A percentile compares a stretch with the other conserved stretches of the same genome.
Conservation (phyloP, 30 jellyfish, hydroid and myxozoan species). For the Cassiopea andromeda region DNA sequence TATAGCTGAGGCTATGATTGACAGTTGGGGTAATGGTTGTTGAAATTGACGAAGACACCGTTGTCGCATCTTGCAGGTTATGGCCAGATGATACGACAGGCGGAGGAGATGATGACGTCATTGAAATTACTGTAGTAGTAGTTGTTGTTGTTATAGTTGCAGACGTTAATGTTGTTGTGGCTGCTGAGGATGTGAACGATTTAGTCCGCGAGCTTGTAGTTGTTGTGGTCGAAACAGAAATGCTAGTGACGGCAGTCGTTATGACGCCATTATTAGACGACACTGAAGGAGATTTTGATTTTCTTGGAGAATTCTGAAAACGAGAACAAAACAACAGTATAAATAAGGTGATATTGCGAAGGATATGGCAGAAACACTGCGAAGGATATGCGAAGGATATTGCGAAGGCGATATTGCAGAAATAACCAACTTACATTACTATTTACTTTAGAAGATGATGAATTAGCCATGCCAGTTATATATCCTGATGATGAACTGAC, state of each 20-base stretch:
- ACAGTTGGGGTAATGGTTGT: background rate
- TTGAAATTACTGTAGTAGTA: constrained; percentile 17
- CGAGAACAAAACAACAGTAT: no score
- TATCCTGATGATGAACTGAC: constrained; percentile 80
- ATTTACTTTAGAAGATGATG: constrained; percentile 83
- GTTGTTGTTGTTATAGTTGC: constrained; percentile 6
- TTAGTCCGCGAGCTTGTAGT: constrained; percentile 51
- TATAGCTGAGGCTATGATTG: background rate
- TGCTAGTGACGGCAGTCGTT: constrained; percentile 19
- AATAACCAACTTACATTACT: constrained; percentile 3
- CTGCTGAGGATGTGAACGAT: constrained; percentile 52
- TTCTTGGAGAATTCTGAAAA: constrained; percentile 64
- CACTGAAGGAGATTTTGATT: constrained; percentile 64
- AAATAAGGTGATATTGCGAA: no score
- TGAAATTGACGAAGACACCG: background rate
- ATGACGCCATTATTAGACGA: constrained; percentile 55
- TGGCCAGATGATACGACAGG: background rate
- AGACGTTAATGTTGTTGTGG: constrained; percentile 20
- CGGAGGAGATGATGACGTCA: constrained; percentile 38
- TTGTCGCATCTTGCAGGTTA: background rate
- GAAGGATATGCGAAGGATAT: no score
- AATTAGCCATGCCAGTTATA: constrained; percentile 55
- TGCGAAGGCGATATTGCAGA: no score
- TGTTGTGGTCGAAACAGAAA: constrained; percentile 28
- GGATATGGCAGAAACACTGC: no score